Percentiles rank a stretch among this genome's conserved stretches.
Evolutionary conservation across 2,113 vertebrate genomes (phyloP).

Genomic region (Thunnus thynnus): DNA sequence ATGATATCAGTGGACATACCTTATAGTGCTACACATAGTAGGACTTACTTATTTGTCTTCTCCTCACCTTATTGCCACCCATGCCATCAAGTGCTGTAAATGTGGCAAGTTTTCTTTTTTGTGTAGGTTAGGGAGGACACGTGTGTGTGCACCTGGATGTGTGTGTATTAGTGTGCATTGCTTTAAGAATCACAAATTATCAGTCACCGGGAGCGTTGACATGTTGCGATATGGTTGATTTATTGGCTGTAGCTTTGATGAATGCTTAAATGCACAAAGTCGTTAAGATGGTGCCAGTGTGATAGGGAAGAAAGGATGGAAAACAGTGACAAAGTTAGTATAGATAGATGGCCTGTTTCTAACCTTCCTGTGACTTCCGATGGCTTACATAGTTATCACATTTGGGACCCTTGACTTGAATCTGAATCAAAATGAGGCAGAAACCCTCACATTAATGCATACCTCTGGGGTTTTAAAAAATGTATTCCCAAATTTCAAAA

Average conservation of each 20-base stretch:
- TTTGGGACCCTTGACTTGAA: background rate
- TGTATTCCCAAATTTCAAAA: slow-evolving; percentile 9
- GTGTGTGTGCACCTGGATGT: background rate
- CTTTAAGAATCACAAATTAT: slow-evolving; percentile 56
- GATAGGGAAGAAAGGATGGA: slow-evolving; percentile 58
- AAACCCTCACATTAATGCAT: slow-evolving; percentile 25
- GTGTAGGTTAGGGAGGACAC: slow-evolving; percentile 6
- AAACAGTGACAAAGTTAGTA: slow-evolving; percentile 60
- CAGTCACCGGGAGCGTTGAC: slow-evolving; percentile 54
- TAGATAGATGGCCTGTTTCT: slow-evolving; percentile 41
- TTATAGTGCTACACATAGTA: background rate
- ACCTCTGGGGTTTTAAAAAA: slow-evolving; percentile 32
- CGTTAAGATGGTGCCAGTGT: slow-evolving; percentile 68
- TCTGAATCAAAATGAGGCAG: slow-evolving; percentile 21
- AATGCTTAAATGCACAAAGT: slow-evolving; percentile 74
- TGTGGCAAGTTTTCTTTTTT: slow-evolving; percentile 18
- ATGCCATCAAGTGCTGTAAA: slow-evolving; percentile 1
- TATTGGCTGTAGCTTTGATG: slow-evolving; percentile 70
- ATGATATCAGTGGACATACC: background rate
- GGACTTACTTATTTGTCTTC: background rate
- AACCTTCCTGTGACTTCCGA: slow-evolving; percentile 60
- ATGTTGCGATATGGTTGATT: slow-evolving; percentile 73
- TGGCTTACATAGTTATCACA: slow-evolving; percentile 47
- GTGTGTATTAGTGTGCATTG: slow-evolving; percentile 14
- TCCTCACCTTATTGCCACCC: background rate